A percentile compares a stretch with the other conserved stretches of the same genome.
These are phyloP conservation scores for Zaprionus davidi DNA, from an alignment of 1,140 invertebrate species.

Conservation along the genomic window DNA sequence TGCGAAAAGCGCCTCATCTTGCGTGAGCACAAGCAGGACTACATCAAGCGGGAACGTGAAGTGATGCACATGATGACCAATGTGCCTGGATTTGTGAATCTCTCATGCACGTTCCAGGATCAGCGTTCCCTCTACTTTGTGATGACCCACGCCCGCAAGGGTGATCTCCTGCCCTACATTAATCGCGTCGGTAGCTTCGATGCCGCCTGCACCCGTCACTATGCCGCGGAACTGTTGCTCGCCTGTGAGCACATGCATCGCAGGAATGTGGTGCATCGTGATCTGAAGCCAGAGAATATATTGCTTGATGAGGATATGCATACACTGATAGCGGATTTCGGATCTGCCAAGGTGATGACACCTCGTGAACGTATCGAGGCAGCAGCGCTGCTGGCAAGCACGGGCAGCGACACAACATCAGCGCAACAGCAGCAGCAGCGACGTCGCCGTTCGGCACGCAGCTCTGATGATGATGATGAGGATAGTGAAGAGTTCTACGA, in stretches of 20 bases:
- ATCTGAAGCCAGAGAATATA: slow-evolving; percentile 96
- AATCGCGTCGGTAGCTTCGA: slow-evolving; percentile 96
- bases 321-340: slow-evolving; percentile 98
- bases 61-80: slow-evolving; percentile 84
- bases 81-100: slow-evolving; percentile 93
- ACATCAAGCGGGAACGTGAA: slow-evolving; percentile 90
- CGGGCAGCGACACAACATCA: slow-evolving; percentile 18
- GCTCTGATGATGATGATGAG: slow-evolving; percentile 73
- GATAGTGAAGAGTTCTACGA: slow-evolving; percentile 59
- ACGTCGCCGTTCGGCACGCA: slow-evolving; percentile 41
- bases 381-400: slow-evolving; percentile 46
- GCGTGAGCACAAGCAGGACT: slow-evolving; percentile 95
- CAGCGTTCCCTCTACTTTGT: slow-evolving; percentile 97
- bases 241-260: slow-evolving; percentile 97
- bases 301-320: slow-evolving; percentile 97
- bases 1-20: slow-evolving; percentile 97
- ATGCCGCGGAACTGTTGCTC: slow-evolving; percentile 95
- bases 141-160: slow-evolving; percentile 96
- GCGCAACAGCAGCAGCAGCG: background rate
- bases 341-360: slow-evolving; percentile 94
- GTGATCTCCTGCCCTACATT: slow-evolving; percentile 96
- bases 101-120: slow-evolving; percentile 99
- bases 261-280: slow-evolving; percentile 96
- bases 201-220: slow-evolving; percentile 95
- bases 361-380: slow-evolving; percentile 79